phyloP scores from a whole-genome alignment of 1,140 invertebrate genomes.

The Drosophila nebulosa region DNA sequence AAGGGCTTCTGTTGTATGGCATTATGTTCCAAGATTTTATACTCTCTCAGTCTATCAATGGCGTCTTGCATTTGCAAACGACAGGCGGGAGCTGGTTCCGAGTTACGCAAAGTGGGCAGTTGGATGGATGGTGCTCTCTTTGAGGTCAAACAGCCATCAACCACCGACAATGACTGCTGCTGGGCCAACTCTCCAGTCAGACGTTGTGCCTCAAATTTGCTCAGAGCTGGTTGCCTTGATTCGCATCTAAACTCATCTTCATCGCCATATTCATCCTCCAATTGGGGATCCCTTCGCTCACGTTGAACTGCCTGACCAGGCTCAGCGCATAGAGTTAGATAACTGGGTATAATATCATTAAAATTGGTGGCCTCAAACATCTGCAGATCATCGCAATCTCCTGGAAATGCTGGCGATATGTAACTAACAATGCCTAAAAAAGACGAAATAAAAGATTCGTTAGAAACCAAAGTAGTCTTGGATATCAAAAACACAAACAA shows the following conservation, averaged over 20 bases:
- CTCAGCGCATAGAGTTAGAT: constrained; percentile 68
- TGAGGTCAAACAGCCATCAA: constrained; percentile 60
- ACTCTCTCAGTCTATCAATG: constrained; percentile 60
- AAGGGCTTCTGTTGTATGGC: constrained; percentile 55
- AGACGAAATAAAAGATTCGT: not conserved
- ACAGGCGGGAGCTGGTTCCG: constrained; percentile 49
- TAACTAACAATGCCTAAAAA: constrained; percentile 66
- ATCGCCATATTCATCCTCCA: constrained; percentile 2
- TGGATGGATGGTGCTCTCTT: constrained; percentile 51
- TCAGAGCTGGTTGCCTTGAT: constrained; percentile 23
- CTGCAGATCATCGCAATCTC: constrained; percentile 68
- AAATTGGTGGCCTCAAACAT: constrained; percentile 69
- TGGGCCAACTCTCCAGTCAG: constrained; percentile 58
- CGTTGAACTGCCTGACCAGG: constrained; percentile 61
- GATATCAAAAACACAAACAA: too few species aligned
- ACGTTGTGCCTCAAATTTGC: constrained; percentile 51
- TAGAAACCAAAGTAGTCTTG: too few species aligned
- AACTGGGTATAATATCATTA: constrained; percentile 62
- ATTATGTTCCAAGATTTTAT: constrained; percentile 61
- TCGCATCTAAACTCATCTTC: constrained; percentile 23
- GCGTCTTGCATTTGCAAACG: constrained; percentile 60
- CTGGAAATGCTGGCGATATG: constrained; percentile 67
- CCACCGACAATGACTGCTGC: constrained; percentile 52
- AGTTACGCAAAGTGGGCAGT: constrained; percentile 62
- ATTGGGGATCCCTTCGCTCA: not conserved